Percentiles rank a stretch among this genome's conserved stretches.
These are phyloP conservation scores for Trichonephila inaurata DNA, from an alignment of 1,140 invertebrate species.

Conservation along the genomic window DNA sequence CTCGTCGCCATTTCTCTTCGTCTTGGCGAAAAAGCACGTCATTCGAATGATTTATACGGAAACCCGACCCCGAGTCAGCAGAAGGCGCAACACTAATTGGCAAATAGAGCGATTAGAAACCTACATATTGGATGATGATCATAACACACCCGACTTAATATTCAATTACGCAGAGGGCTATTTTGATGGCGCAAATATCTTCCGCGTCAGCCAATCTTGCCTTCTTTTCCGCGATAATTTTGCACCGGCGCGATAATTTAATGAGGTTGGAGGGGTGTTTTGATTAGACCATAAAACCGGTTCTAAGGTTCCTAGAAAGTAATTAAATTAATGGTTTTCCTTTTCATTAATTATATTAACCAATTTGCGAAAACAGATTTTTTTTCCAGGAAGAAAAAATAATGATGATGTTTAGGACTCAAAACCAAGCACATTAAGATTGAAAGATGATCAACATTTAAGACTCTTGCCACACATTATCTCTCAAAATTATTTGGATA, in stretches of 20 bases:
- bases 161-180: neutral
- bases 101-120: neutral
- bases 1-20: neutral
- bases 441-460: no score
- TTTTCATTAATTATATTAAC: neutral
- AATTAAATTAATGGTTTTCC: slow-evolving; percentile 4
- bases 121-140: neutral
- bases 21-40: neutral
- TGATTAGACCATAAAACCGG: neutral
- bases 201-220: neutral
- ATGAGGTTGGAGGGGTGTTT: neutral
- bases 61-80: neutral
- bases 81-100: neutral
- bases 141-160: neutral
- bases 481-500: no score
- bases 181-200: neutral
- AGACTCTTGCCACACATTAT: no score
- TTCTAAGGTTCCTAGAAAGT: neutral
- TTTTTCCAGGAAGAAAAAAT: no score
- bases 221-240: neutral
- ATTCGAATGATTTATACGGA: neutral
- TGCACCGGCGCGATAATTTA: neutral
- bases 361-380: neutral
- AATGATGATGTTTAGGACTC: no score
- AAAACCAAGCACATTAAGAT: no score